Conservation (phyloP, 1,140 invertebrate species). For the Oryctes rhinoceros region DNA sequence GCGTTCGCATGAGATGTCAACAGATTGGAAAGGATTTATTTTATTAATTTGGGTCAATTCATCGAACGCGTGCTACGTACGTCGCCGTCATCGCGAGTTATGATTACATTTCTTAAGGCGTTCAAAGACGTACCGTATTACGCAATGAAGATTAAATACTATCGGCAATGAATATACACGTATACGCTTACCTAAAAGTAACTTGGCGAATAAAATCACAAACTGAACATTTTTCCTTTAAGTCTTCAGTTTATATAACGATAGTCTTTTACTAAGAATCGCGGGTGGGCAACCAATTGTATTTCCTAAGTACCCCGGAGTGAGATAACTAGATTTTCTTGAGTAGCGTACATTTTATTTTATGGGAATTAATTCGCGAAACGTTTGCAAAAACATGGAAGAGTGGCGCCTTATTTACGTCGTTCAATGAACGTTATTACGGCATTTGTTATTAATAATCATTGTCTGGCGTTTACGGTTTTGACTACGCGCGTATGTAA, state of each 20-base stretch:
- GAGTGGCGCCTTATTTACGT: neutral
- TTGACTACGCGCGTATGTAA: too few species aligned
- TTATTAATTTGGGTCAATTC: slow-evolving; percentile 13
- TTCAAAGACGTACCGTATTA: neutral
- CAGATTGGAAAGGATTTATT: slow-evolving; percentile 10
- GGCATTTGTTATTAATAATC: too few species aligned
- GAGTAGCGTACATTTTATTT: neutral
- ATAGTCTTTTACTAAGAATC: slow-evolving; percentile 1
- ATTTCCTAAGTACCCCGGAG: slow-evolving; percentile 4
- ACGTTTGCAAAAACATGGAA: neutral
- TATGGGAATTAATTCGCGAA: neutral
- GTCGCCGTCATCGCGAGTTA: neutral
- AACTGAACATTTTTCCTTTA: slow-evolving; percentile 4
- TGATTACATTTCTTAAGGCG: neutral
- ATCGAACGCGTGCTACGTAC: neutral
- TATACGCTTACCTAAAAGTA: neutral
- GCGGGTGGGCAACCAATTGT: slow-evolving; percentile 9
- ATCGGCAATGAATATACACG: neutral
- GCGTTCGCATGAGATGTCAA: neutral
- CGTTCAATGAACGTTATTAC: too few species aligned
- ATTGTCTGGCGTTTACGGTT: too few species aligned
- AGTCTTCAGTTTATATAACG: neutral
- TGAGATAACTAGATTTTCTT: neutral
- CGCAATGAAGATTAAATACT: neutral
- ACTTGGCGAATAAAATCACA: slow-evolving; percentile 3